Evolutionary conservation across 53 echinoderm and acorn worm species (phyloP), one percentile per base, ranked within the genome.

Genomic region (Apostichopus leukothele): DNA sequence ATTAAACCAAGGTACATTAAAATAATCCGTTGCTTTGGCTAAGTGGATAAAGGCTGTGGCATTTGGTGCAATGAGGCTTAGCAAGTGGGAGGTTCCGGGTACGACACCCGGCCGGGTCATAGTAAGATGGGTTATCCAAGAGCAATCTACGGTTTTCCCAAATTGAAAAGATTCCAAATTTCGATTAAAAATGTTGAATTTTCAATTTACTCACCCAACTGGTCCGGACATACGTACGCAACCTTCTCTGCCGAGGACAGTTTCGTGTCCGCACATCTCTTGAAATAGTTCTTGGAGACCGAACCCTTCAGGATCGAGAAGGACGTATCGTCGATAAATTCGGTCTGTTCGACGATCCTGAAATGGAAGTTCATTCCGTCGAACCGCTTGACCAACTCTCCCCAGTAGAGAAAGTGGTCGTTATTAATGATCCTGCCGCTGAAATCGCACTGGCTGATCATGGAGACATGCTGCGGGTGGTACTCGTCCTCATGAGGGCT

Each of bases 341-440:
- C 95, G 0, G 95, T 95, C 88, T 94, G 95, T 81, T 97, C 97
- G 9, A 97, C 79, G 50, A 97, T 90, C 16, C 95, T 89, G 86
- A 92, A 97, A 23, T 88, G 89, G 7, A 78, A 68, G 25, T 66
- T 57, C 22, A 90, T 88, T 1, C 94, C 94, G 26, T 97, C 94
- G 18, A 75, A 88, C 63, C 84, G 86, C 63, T 86, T 93, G 7
- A 54, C 67, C 5, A 68, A 14, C 7, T 92, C 88, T n/a, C 95
- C 97, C 97, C 97, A 97, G 89, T 95, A 97, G 5, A 97, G 85
- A 73, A 95, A 97, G 89, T 97, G 97, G 76, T 97, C 94, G 57
- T 94, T 95, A 92, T 97, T 97, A 12, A 97, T 93, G 61, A 97
- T 95, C 26, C 93, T 89, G 0, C 95, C 95, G 74, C 95, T 93